phyloP scores from a whole-genome alignment of 1,140 invertebrate genomes.

The Trichonephila clavipes region DNA sequence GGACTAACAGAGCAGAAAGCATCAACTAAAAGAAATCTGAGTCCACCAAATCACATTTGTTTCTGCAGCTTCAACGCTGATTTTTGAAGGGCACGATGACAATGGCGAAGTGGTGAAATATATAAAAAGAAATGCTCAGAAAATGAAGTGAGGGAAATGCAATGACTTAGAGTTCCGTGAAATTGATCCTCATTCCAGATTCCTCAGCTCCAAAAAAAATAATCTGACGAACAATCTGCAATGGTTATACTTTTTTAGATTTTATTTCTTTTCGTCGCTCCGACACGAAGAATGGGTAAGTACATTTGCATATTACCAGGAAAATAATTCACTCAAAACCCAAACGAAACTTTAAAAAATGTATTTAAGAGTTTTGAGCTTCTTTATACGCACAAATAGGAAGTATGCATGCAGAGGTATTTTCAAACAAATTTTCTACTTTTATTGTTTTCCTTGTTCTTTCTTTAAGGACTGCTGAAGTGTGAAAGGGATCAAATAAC shows the following conservation, averaged over 20 bases:
- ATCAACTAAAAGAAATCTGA: slow-evolving; percentile 10
- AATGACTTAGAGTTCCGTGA: slow-evolving; percentile 38
- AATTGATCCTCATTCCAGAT: slow-evolving; percentile 53
- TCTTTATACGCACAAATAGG: not conserved
- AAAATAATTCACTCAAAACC: slow-evolving; percentile 13
- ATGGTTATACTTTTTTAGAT: not conserved
- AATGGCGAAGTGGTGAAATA: slow-evolving; percentile 8
- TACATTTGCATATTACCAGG: slow-evolving; percentile 47
- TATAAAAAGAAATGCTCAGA: not conserved
- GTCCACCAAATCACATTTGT: slow-evolving; percentile 11
- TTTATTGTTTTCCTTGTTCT: not conserved
- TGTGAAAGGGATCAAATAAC: not conserved
- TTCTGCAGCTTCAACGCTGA: not conserved
- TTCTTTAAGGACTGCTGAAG: not conserved
- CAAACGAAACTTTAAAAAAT: slow-evolving; percentile 30
- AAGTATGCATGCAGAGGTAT: not conserved
- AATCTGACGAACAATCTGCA: slow-evolving; percentile 31
- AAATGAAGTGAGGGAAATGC: not conserved
- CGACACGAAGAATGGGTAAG: not conserved
- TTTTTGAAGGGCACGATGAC: not conserved
- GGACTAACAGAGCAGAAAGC: not conserved
- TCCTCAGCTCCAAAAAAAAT: slow-evolving; percentile 10
- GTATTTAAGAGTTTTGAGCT: slow-evolving; percentile 10
- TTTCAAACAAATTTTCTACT: not conserved
- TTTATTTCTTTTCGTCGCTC: slow-evolving; percentile 27